Base-by-base conservation (phyloP, 2,113 vertebrate species). In the Oryctolagus cuniculus region DNA sequence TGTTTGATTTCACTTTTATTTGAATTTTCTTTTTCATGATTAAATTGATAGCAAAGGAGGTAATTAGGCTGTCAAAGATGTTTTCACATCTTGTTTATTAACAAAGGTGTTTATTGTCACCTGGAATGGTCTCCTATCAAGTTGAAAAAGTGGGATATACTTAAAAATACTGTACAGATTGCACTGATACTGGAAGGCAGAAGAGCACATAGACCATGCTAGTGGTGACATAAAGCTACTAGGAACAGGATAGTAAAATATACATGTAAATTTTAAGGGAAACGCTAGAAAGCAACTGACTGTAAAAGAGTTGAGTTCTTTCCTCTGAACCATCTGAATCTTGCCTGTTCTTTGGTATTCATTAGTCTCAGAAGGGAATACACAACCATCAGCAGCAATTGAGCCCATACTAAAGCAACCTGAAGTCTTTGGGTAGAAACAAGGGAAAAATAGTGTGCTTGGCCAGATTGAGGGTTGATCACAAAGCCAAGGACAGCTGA, bases 11-110 rank as follows among this genome's bases (percentile, higher is more conserved):
- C 27, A 83, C 44, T 9, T 67, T 55, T 77, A 29, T 72, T 67
- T 81, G 66, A 53, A 58, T 70, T 77, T 95, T 72, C 27, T 38
- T 95, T 91, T 90, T 85, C 16, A 55, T 66, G 24, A 44, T 79
- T 58, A 89, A 79, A 64, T 51, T 55, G 17, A 66, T 67, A 89
- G 75, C 69, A 51, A 93, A 79, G 36, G 34, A 87, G 34, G 11
- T 80, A 49, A 34, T 51, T 77, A 70, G 13, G 3, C 80, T 82
- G 29, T 86, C 36, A 82, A 49, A 79, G 36, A n/a, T 93, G 55
- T 67, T 96, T 78, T 93, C 34, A 55, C 24, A 72, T 80, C 38
- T 87, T 74, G 11, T 67, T 58, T 58, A 70, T 55, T 61, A 74
- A 72, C n/a, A 66, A 38, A 95, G 10, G 36, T 92, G 38, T 77